Percentiles rank a stretch among this genome's conserved stretches.
Evolutionary conservation across 2,113 vertebrate genomes (phyloP).

Genomic region (Lota lota): DNA sequence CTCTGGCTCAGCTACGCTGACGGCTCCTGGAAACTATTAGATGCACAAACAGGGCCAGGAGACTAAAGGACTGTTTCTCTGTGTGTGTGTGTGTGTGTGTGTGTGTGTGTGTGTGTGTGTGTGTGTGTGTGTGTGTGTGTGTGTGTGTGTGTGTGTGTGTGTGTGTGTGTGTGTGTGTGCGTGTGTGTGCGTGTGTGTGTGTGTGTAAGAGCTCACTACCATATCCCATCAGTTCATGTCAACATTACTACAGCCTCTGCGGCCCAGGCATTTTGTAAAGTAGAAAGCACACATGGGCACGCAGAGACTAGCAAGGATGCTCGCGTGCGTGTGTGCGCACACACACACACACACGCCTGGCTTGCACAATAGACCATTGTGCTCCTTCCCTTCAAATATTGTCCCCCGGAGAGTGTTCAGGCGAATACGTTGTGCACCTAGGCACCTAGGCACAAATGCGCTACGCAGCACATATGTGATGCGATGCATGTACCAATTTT

Average conservation of each 20-base stretch:
- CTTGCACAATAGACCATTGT: slow-evolving; percentile 32
- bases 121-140: neutral
- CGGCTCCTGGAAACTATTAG: slow-evolving; percentile 58
- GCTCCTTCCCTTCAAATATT: neutral
- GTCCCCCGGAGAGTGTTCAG: neutral
- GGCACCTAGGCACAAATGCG: too few relatives aligned
- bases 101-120: slow-evolving; percentile 6
- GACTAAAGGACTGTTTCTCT: neutral
- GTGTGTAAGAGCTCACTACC: slow-evolving; percentile 8
- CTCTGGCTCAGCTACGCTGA: slow-evolving; percentile 48
- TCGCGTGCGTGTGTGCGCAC: too few relatives aligned
- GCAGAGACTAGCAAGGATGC: too few relatives aligned
- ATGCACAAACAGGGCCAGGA: slow-evolving; percentile 29
- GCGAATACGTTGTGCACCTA: too few relatives aligned
- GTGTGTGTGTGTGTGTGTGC: neutral
- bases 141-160: neutral
- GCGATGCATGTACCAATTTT: neutral
- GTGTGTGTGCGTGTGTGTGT: neutral
- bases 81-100: neutral
- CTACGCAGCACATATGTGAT: neutral
- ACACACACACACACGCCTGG: neutral
- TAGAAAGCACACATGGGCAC: neutral
- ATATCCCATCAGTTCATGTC: slow-evolving; percentile 13
- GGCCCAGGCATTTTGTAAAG: neutral
- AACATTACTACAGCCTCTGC: neutral